Evolutionary conservation across 2,888 invertebrate species (phyloP).

Genomic region (Xanthorhoe designata): DNA sequence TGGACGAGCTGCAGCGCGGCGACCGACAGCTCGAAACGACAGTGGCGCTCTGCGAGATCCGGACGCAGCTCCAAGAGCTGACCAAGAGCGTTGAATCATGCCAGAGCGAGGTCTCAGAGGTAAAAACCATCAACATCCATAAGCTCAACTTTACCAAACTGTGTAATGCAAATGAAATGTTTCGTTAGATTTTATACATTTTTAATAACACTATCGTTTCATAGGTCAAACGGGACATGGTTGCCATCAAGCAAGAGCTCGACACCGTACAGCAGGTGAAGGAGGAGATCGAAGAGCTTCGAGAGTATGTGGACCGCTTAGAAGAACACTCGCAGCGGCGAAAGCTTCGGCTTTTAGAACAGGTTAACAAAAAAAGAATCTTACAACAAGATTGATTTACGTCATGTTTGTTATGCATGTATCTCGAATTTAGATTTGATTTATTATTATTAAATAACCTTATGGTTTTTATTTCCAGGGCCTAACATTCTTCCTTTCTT

Average conservation of each 20-base stretch:
- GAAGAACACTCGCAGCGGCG: slow-evolving; percentile 96
- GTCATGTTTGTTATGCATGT: no score
- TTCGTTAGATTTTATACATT: neutral
- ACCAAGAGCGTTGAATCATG: slow-evolving; percentile 98
- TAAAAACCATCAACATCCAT: slow-evolving; percentile 50
- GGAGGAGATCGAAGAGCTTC: slow-evolving; percentile 96
- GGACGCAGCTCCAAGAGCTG: slow-evolving; percentile 96
- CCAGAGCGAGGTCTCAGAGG: slow-evolving; percentile 96
- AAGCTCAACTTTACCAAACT: no score
- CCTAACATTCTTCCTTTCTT: slow-evolving; percentile 96
- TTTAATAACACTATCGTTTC: slow-evolving; percentile 1
- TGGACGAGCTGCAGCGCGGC: slow-evolving; percentile 96
- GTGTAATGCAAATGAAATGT: no score
- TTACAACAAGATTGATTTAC: neutral
- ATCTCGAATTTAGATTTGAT: no score
- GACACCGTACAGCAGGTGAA: slow-evolving; percentile 98
- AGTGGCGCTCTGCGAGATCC: slow-evolving; percentile 96
- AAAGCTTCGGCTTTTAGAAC: slow-evolving; percentile 95
- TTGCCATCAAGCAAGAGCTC: slow-evolving; percentile 96
- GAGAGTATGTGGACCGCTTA: slow-evolving; percentile 96
- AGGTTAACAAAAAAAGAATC: slow-evolving; percentile 85
- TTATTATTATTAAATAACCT: no score
- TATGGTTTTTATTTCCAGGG: slow-evolving; percentile 88
- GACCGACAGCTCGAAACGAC: slow-evolving; percentile 97
- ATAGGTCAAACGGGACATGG: slow-evolving; percentile 96